Evolutionary conservation across 2,888 invertebrate species (phyloP).

Genomic region (Clivina fossor): DNA sequence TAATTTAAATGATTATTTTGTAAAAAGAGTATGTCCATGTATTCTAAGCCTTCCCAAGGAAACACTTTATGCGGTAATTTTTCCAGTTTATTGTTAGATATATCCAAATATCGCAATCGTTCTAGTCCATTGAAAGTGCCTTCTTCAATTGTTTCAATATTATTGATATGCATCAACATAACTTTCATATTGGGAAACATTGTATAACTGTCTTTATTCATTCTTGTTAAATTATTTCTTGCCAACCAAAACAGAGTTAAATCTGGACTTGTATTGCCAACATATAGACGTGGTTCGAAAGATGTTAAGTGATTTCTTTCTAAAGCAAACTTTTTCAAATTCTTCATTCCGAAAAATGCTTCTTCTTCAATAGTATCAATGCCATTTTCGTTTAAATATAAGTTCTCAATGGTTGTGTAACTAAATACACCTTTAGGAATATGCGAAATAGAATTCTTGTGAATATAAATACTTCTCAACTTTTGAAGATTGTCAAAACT

Average conservation of each 20-base stretch:
- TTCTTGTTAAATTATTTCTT: conserved; percentile 8
- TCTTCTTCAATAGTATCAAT: conserved; percentile 11
- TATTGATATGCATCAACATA: conserved; percentile 5
- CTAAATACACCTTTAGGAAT: conserved; percentile 9
- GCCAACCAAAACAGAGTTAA: conserved; percentile 1
- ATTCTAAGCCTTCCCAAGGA: background rate
- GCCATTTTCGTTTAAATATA: conserved; percentile 13
- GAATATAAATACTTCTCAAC: conserved; percentile 8
- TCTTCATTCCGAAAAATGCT: conserved; percentile 17
- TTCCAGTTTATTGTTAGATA: conserved; percentile 16
- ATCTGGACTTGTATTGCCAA: conserved; percentile 16
- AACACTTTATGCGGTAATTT: background rate
- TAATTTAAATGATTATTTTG: conserved; percentile 17
- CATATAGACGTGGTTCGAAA: background rate
- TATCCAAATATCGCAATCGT: conserved; percentile 1
- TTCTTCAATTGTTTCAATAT: conserved; percentile 9
- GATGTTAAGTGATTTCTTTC: conserved; percentile 4
- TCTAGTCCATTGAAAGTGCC: background rate
- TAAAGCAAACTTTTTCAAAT: background rate
- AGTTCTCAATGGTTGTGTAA: background rate
- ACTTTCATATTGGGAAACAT: conserved; percentile 5
- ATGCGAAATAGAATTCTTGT: conserved; percentile 9
- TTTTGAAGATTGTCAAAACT: conserved; percentile 8
- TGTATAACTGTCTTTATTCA: background rate
- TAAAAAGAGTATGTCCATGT: conserved; percentile 3